Evolutionary conservation across 2,888 invertebrate genomes (phyloP).

Genomic region (Sericinus montela): DNA sequence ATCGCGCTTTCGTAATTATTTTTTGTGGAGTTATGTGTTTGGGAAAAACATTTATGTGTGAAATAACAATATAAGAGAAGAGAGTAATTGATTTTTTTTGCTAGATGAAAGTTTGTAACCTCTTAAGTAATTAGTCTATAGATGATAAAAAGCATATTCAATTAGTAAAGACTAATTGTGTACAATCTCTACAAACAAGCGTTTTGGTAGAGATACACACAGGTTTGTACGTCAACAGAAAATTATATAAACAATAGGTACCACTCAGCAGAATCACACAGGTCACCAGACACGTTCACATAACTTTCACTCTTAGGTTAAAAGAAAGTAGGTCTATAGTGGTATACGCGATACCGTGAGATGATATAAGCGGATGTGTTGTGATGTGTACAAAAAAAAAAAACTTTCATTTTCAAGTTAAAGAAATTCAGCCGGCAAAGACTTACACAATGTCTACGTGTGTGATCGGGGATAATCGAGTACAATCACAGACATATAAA

Average conservation of each 20-base stretch:
- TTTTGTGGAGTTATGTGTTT: too few species aligned
- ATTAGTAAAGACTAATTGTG: constrained; percentile 14
- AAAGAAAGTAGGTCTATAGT: constrained; percentile 28
- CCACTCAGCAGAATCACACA: constrained; percentile 13
- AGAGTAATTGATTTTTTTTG: too few species aligned
- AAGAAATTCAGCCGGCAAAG: constrained; percentile 27
- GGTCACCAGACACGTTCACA: constrained; percentile 14
- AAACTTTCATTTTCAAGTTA: constrained; percentile 35
- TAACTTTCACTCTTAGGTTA: constrained; percentile 30
- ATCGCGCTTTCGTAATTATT: too few species aligned
- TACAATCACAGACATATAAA: neutral
- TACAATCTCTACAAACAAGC: constrained; percentile 5
- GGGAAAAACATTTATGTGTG: too few species aligned
- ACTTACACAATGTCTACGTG: constrained; percentile 28
- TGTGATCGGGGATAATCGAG: constrained; percentile 6
- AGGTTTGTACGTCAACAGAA: constrained; percentile 23
- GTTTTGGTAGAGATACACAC: constrained; percentile 7
- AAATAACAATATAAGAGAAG: too few species aligned
- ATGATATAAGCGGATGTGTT: constrained; percentile 28
- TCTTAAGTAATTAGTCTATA: too few species aligned
- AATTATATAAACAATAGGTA: constrained; percentile 18
- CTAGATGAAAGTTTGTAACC: too few species aligned
- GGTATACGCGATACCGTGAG: constrained; percentile 22
- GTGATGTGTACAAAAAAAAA: constrained; percentile 21
- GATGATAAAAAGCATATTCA: neutral